Percentiles rank a stretch among this genome's conserved stretches.
phyloP scores from a whole-genome alignment of 2,113 vertebrate species.

The Malurus cyaneus region DNA sequence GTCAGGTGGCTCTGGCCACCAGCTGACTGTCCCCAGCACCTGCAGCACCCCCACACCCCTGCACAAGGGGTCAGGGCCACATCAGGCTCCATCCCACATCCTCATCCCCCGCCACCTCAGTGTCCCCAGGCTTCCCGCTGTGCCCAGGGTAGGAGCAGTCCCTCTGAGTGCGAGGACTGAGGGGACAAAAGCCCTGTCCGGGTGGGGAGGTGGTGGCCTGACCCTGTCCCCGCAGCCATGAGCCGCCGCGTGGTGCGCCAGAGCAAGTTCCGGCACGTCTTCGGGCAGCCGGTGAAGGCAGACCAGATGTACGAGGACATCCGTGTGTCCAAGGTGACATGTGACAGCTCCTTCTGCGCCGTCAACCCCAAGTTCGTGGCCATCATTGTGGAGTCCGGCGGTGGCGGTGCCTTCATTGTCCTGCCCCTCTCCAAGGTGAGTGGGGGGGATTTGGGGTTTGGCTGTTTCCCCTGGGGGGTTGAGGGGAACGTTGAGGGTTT shows the following conservation, averaged over 20 bases:
- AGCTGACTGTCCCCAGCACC: background rate
- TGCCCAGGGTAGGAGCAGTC: background rate
- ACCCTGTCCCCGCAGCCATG: constrained; percentile 73
- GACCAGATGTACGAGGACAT: constrained; percentile 97
- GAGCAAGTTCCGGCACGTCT: constrained; percentile 98
- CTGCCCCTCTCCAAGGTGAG: constrained; percentile 89
- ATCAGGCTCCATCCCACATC: background rate
- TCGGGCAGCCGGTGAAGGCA: constrained; percentile 91
- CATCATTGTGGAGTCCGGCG: constrained; percentile 93
- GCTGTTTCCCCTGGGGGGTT: rapidly evolving
- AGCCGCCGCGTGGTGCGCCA: constrained; percentile 97
- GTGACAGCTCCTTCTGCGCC: constrained; percentile 97
- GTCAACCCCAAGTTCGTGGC: constrained; percentile 97
- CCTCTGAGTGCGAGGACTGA: rapidly evolving
- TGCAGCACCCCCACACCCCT: background rate
- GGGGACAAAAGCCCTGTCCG: rapidly evolving
- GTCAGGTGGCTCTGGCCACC: rapidly evolving
- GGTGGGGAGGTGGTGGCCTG: background rate
- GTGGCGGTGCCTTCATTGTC: constrained; percentile 92
- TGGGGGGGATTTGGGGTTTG: background rate
- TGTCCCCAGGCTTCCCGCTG: background rate
- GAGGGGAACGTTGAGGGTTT: rapidly evolving
- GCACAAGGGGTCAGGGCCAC: background rate
- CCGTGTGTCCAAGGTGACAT: constrained; percentile 96
- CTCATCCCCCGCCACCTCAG: rapidly evolving